These are phyloP conservation scores for Spodoptera picta DNA, from an alignment of 2,888 invertebrate genomes.

Conservation along the genomic window DNA sequence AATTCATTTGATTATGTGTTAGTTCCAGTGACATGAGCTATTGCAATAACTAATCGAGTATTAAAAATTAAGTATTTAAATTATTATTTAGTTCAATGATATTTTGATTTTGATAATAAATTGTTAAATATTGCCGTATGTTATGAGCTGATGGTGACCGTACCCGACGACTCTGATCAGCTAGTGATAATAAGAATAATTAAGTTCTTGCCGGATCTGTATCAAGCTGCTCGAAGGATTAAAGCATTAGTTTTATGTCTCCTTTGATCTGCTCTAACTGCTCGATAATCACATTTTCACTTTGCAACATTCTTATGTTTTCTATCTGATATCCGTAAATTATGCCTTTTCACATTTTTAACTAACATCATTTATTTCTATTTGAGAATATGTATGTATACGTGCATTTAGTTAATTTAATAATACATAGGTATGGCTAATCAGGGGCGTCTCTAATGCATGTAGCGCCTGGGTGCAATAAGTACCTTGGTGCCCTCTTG, in stretches of 20 bases:
- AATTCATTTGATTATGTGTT: constrained; percentile 7
- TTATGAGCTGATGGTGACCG: constrained; percentile 18
- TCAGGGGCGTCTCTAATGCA: too few species aligned
- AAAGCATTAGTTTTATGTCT: constrained; percentile 11
- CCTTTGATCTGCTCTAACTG: constrained; percentile 8
- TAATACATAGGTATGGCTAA: constrained; percentile 19
- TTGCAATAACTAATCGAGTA: constrained; percentile 17
- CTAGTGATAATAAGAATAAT: constrained; percentile 13
- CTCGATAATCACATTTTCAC: constrained; percentile 1
- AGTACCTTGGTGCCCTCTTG: too few species aligned
- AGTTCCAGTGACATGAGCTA: constrained; percentile 26
- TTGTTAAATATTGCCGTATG: constrained; percentile 4
- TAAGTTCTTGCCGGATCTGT: constrained; percentile 20
- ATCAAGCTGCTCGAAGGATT: constrained; percentile 7
- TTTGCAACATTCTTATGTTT: constrained; percentile 4
- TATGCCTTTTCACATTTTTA: background rate
- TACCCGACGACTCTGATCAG: constrained; percentile 42
- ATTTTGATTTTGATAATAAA: constrained; percentile 1
- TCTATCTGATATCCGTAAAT: constrained; percentile 1
- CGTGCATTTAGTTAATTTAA: constrained; percentile 42
- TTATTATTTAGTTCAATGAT: background rate
- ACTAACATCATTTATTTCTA: constrained; percentile 1
- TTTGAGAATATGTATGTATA: constrained; percentile 24
- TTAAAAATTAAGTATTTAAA: constrained; percentile 16
- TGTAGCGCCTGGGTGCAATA: too few species aligned